These are phyloP conservation scores for Paguma larvata DNA, from an alignment of 2,797 vertebrate species.

Conservation along the genomic window DNA sequence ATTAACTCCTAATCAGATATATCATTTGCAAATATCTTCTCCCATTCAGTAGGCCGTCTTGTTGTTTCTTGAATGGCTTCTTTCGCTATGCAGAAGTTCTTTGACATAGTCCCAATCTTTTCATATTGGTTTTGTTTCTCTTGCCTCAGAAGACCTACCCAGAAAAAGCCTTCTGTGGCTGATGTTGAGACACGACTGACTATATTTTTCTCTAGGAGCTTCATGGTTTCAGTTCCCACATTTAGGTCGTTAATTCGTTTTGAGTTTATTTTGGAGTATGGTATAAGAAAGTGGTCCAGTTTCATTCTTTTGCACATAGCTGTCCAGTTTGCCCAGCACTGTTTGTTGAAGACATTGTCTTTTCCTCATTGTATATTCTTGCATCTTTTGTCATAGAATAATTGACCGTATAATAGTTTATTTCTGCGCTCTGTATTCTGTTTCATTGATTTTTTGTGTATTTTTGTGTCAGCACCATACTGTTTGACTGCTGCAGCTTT, in stretches of 20 bases:
- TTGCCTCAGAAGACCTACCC: not conserved
- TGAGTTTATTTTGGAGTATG: not conserved
- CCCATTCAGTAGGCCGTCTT: not conserved
- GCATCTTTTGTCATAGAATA: not conserved
- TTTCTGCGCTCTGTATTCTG: not conserved
- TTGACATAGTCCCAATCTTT: not conserved
- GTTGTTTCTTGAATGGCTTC: not conserved
- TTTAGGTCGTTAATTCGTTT: not conserved
- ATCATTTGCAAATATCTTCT: not conserved
- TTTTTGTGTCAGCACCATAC: not conserved
- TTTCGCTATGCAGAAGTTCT: not conserved
- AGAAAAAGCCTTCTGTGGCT: not conserved
- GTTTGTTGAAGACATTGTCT: not conserved
- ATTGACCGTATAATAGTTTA: not conserved
- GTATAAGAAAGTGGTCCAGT: not conserved
- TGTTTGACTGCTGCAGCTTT: not conserved
- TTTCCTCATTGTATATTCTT: not conserved
- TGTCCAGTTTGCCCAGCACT: not conserved
- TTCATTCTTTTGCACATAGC: not conserved
- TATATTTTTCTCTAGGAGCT: not conserved
- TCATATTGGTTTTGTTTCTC: not conserved
- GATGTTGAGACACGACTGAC: not conserved
- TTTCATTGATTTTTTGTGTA: not conserved
- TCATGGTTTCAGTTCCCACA: not conserved
- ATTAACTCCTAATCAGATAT: not conserved